Evolutionary conservation across 1,140 invertebrate genomes (phyloP), one percentile per base, ranked within the genome.

Genomic region (Tetramorium alpestre): DNA sequence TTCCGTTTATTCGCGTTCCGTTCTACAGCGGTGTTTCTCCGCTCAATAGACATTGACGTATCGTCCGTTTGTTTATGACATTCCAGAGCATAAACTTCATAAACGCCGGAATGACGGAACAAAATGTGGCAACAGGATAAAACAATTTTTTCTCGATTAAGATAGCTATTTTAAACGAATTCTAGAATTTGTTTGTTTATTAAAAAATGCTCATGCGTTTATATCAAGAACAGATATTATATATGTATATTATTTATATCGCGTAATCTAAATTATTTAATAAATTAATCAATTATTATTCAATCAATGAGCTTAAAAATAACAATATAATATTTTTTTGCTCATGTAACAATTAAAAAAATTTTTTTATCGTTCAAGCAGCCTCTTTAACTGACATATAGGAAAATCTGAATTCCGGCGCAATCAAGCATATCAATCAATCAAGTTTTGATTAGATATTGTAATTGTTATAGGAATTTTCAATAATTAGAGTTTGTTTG

Each of bases 41-140:
- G 33, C 28, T 64, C 44, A 47, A 73, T 82, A 47, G 47, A 38
- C 70, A 69, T 75, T 84, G 58, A 77, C 54, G 58, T 49, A 44
- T 44, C 28, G 8, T 44, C 18, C 44, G 49, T 51, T 73, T 89
- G 87, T 87, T 87, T 86, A 70, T 60, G 69, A 58, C n/a, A 87
- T 28, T 58, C 58, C 51, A 33, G 58, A 62, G 28, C 51, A 65
- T 65, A 87, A 82, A 87, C 77, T 76, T 28, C 69, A 49, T 5
- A 49, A 16, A 49, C 13, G 11, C 8, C 76, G 56, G 67, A 89
- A 82, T 89, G 60, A 62, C 58, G 6, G 65, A 65, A 77, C 28
- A 22, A 22, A 22, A 54, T 44, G 33, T 41, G 56, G 60, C n/a
- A 84, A 47, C 33, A 33, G 33, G 33, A 33, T 33, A 3, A 33